Evolutionary conservation across 1,140 invertebrate genomes (phyloP), one percentile per base, ranked within the genome.

Genomic region (Wasmannia auropunctata): DNA sequence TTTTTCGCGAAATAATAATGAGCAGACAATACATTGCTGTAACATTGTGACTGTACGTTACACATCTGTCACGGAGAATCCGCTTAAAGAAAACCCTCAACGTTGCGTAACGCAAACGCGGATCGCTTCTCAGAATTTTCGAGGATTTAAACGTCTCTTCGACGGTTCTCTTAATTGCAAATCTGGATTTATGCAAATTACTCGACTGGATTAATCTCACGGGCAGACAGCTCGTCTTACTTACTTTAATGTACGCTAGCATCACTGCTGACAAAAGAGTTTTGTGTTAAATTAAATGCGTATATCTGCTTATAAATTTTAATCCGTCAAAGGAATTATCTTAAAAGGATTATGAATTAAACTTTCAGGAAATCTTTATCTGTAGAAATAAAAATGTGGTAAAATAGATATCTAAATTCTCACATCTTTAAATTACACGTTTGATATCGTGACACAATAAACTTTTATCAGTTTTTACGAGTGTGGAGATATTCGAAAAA

Each of bases 181-280:
- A 70, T 76, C 56, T 54, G 77, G 49, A 84, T 84, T 72, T 34
- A 87, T 75, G 65, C 25, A 85, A 88, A 88, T 88, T 85, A n/a
- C 4, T 25, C n/a, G 54, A 22, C 49, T 2, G 56, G 40, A 75
- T 60, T 84, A 84, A 25, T n/a, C 31, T 8, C 5, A n/a, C n/a
- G 25, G 34, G 31, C 22, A 10, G 16, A 75, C 19, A 43, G 4
- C 16, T 74, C 34, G 16, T 77, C 28, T 56, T 56, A 34, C 31
- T 63, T 54, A 54, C 51, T 77, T 63, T 63, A 49, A 63, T 14
- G 14, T 25, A 62, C 16, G 25, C 11, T 22, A 62, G 22, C 4
- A 49, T 31, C 10, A 34, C 6, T 46, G 7, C 3, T 28, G 34
- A 62, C 6, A 6, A 75, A 8, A 40, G 8, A n/a, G 43, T 31